Percentiles rank a stretch among this genome's conserved stretches.
phyloP scores from a whole-genome alignment of 2,888 invertebrate species.

The Agrotis ipsilon region DNA sequence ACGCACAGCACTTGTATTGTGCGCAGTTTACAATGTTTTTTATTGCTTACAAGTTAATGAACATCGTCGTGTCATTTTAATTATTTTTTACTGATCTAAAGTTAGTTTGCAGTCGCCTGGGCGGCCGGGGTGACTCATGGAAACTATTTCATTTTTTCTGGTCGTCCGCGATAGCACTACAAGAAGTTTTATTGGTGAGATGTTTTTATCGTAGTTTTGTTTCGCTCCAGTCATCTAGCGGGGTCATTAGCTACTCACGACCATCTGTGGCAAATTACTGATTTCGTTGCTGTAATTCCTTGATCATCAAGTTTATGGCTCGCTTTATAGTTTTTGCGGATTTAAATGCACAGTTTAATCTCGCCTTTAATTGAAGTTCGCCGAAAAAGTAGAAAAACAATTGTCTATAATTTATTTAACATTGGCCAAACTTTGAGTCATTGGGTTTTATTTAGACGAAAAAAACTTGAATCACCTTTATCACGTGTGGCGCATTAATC shows the following conservation, averaged over 20 bases:
- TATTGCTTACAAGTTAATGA: slow-evolving; percentile 53
- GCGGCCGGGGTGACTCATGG: slow-evolving; percentile 71
- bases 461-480: neutral
- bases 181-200: slow-evolving; percentile 64
- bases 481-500: slow-evolving; percentile 2
- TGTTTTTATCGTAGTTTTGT: slow-evolving; percentile 76
- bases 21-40: slow-evolving; percentile 45
- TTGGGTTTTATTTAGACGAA: slow-evolving; percentile 9
- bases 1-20: slow-evolving; percentile 56
- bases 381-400: slow-evolving; percentile 21
- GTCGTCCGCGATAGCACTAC: slow-evolving; percentile 47
- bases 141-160: slow-evolving; percentile 69
- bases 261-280: slow-evolving; percentile 65
- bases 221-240: slow-evolving; percentile 73
- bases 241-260: slow-evolving; percentile 70
- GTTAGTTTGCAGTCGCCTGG: slow-evolving; percentile 63
- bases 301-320: slow-evolving; percentile 60
- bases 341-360: slow-evolving; percentile 45
- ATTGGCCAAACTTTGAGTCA: slow-evolving; percentile 25
- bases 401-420: slow-evolving; percentile 49
- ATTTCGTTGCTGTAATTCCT: slow-evolving; percentile 62
- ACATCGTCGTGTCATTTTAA: slow-evolving; percentile 53
- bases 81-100: slow-evolving; percentile 65
- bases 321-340: slow-evolving; percentile 54
- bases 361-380: slow-evolving; percentile 44